Conservation (phyloP, 2,797 vertebrate genomes). For the Acrossocheilus wenchowensis region DNA sequence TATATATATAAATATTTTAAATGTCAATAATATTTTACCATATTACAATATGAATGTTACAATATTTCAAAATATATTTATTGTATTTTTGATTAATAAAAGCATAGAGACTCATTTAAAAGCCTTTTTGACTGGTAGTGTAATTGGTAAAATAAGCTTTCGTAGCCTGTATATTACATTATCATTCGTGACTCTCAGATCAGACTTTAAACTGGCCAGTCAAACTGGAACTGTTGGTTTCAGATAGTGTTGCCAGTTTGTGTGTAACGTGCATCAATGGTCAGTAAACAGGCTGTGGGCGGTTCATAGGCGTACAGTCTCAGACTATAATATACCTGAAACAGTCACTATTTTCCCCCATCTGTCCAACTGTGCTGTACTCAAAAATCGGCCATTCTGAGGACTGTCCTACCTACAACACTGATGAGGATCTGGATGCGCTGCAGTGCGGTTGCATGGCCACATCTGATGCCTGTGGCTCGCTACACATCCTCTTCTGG, state of each 20-base stretch:
- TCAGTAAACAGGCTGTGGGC: not conserved
- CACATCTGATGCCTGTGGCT: conserved; percentile 49
- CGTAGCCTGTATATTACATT: not conserved
- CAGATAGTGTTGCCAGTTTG: not conserved
- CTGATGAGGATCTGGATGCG: conserved; percentile 45
- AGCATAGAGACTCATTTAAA: not conserved
- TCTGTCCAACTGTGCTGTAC: conserved; percentile 18
- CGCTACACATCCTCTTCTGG: conserved; percentile 44
- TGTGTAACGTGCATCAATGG: not conserved
- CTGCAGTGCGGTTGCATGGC: conserved; percentile 53
- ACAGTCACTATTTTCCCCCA: conserved; percentile 5
- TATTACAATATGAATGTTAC: not conserved
- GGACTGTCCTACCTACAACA: conserved; percentile 21
- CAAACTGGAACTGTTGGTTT: not conserved
- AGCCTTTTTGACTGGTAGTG: not conserved
- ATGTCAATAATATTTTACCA: not conserved
- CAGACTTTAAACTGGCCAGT: not conserved
- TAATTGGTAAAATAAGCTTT: not conserved
- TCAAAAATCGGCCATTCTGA: conserved; percentile 4
- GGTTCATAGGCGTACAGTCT: not conserved
- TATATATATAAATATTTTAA: no score
- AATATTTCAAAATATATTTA: not conserved
- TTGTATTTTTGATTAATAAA: not conserved
- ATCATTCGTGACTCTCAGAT: not conserved
- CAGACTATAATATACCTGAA: conserved; percentile 21